phyloP scores from a whole-genome alignment of 1,140 invertebrate species.

The Diuraphis noxia region DNA sequence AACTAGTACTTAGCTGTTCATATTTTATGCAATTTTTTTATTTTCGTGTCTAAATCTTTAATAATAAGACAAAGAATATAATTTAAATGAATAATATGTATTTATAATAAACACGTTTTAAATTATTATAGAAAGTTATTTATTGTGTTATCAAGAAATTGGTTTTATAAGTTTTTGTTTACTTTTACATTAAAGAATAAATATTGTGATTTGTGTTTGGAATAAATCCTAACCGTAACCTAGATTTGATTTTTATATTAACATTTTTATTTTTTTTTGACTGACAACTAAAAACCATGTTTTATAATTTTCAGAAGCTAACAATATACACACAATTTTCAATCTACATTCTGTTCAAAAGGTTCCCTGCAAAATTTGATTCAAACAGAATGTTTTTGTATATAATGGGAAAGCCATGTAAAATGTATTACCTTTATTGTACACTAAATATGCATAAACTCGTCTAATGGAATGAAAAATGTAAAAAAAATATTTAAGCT shows the following conservation, averaged over 20 bases:
- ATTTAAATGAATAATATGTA: neutral
- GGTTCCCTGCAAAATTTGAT: neutral
- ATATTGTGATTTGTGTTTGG: neutral
- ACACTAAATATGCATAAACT: neutral
- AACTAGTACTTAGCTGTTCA: neutral
- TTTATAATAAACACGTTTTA: neutral
- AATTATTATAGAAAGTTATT: neutral
- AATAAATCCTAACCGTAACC: neutral
- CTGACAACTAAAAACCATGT: neutral
- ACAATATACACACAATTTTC: neutral
- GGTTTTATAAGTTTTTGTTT: neutral
- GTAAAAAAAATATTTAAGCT: neutral
- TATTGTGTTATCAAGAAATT: neutral
- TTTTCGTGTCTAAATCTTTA: neutral
- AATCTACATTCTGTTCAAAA: neutral
- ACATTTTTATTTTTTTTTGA: neutral
- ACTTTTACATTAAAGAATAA: neutral
- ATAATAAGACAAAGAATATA: neutral
- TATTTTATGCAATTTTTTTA: neutral
- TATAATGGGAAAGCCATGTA: constrained; percentile 9
- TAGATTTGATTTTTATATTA: neutral
- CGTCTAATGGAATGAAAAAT: neutral
- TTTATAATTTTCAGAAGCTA: neutral
- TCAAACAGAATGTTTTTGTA: neutral
- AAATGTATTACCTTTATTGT: constrained; percentile 4